phyloP scores from a whole-genome alignment of 2,113 vertebrate genomes.

The Ptilorrhoa leucosticta region DNA sequence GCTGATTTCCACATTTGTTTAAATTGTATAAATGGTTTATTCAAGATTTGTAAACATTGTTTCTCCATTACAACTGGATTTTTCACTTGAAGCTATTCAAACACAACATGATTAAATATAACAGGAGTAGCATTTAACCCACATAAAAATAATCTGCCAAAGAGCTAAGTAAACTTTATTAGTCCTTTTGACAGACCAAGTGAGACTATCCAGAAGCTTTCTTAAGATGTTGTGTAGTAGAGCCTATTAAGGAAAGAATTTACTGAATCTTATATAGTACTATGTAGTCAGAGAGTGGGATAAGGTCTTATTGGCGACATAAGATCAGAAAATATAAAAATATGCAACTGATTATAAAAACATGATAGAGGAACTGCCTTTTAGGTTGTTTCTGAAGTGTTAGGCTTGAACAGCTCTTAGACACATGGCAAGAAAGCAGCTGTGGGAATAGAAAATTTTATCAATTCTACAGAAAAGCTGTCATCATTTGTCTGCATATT shows the following conservation, averaged over 20 bases:
- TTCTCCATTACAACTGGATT: background rate
- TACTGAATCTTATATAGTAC: background rate
- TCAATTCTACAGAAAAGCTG: background rate
- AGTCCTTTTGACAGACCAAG: background rate
- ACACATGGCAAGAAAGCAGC: background rate
- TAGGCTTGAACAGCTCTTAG: background rate
- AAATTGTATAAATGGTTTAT: background rate
- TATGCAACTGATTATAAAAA: background rate
- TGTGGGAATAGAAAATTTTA: background rate
- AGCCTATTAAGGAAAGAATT: background rate
- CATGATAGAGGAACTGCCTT: background rate
- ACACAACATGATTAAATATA: background rate
- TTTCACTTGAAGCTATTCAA: slow-evolving; percentile 15
- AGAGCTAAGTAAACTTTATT: background rate
- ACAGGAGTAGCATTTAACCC: background rate
- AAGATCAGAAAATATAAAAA: background rate
- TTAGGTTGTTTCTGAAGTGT: background rate
- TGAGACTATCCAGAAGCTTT: background rate
- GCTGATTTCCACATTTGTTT: background rate
- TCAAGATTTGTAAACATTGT: background rate
- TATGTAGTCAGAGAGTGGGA: background rate
- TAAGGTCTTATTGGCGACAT: background rate
- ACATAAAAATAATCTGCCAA: slow-evolving; percentile 4
- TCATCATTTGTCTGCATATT: background rate
- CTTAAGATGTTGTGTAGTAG: background rate